These are phyloP conservation scores for Scomberomorus guttatus DNA, from an alignment of 2,797 vertebrate species.

Conservation along the genomic window DNA sequence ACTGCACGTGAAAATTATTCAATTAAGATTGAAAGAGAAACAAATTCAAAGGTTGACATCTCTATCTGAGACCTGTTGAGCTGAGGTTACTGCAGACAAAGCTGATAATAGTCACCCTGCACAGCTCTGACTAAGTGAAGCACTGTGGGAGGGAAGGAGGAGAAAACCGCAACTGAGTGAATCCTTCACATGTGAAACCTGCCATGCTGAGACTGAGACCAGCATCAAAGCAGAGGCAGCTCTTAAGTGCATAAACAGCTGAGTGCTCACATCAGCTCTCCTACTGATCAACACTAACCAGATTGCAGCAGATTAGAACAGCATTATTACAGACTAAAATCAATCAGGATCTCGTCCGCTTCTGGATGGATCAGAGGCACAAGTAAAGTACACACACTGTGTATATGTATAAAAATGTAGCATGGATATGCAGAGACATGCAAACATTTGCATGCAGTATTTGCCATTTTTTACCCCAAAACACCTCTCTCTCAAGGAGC, in stretches of 20 bases:
- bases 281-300: slow-evolving; percentile 69
- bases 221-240: slow-evolving; percentile 24
- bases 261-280: slow-evolving; percentile 69
- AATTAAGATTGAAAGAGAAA: slow-evolving; percentile 36
- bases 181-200: slow-evolving; percentile 22
- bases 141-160: slow-evolving; percentile 12
- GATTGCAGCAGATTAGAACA: slow-evolving; percentile 67
- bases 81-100: slow-evolving; percentile 23
- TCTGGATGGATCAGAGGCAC: slow-evolving; percentile 14
- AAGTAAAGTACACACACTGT: slow-evolving; percentile 7
- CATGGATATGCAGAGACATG: not conserved
- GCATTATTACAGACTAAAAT: slow-evolving; percentile 57
- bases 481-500: not conserved
- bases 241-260: slow-evolving; percentile 53
- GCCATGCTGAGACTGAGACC: slow-evolving; percentile 11
- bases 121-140: slow-evolving; percentile 18
- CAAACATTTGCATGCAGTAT: not conserved
- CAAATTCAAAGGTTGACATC: slow-evolving; percentile 13
- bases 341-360: slow-evolving; percentile 48
- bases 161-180: slow-evolving; percentile 12
- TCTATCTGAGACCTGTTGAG: slow-evolving; percentile 30
- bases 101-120: slow-evolving; percentile 9
- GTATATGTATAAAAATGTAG: not conserved
- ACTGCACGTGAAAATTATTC: slow-evolving; percentile 2
- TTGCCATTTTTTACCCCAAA: not conserved